Evolutionary conservation across 2,888 invertebrate species (phyloP), one percentile per base, ranked within the genome.

Genomic region (Chrysina gloriosa): DNA sequence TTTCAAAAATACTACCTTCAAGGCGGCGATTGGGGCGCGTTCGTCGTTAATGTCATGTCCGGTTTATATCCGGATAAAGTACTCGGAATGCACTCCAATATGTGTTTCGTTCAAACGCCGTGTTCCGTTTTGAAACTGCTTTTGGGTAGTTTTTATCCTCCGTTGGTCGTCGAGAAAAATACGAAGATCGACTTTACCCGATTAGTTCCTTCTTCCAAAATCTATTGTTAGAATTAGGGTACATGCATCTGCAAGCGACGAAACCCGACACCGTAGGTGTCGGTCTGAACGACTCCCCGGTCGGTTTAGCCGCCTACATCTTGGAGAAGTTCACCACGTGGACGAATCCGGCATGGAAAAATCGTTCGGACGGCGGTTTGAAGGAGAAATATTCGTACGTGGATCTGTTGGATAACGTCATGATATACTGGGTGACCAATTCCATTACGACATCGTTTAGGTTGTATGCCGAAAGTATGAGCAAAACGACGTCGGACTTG

Each of bases 181-280:
- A 85, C 54, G 78, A 80, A 7, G 82, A 86, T 19, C 84, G 79
- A 74, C 81, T 86, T 78, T 89, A 87, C 73, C 89, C 89, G 0
- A 52, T 88, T 3, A 16, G 42, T 2, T 47, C 27, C 7, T 9
- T 36, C 9, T 56, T 64, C 7, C 80, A 83, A 2, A 81, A 79
- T 67, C 5, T 84, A 0, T 68, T 87, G 54, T 82, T 84, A 58
- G 89, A 90, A 78, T 78, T 77, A 36, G 90, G 90, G 0, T 90
- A 89, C 73, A 79, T 92, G 76, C 95, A 95, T 78, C 72, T 95
- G 2, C 96, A 96, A 79, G 88, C 93, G 0, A 94, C 95, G 0
- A 96, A 95, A 80, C 96, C 96, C n/a, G 96, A 96, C 76, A 95
- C 95, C 0, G 84, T 94, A 72, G 95, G 94, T 91, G 84, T 87